These are phyloP conservation scores for Campoplex capitator DNA, from an alignment of 2,888 invertebrate species.

Conservation along the genomic window DNA sequence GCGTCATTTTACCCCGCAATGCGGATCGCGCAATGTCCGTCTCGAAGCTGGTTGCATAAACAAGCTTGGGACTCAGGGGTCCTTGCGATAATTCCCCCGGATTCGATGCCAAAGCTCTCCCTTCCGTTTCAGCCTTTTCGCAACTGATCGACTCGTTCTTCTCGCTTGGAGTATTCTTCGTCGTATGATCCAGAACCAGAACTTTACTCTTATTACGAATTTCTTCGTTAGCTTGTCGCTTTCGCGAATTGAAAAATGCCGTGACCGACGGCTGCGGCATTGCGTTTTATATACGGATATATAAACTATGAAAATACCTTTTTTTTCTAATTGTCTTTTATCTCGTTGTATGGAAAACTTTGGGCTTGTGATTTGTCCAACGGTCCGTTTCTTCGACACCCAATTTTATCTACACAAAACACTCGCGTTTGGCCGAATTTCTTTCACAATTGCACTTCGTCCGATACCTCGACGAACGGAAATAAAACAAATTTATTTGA, in stretches of 20 bases:
- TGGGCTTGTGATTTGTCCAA: slow-evolving; percentile 8
- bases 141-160: slow-evolving; percentile 61
- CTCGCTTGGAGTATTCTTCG: slow-evolving; percentile 73
- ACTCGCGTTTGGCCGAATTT: slow-evolving; percentile 8
- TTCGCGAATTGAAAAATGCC: slow-evolving; percentile 91
- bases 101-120: slow-evolving; percentile 56
- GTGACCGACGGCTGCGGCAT: slow-evolving; percentile 93
- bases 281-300: slow-evolving; percentile 70
- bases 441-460: slow-evolving; percentile 1
- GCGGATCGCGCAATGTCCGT: slow-evolving; percentile 74
- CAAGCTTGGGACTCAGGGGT: slow-evolving; percentile 71
- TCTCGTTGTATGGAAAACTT: slow-evolving; percentile 31
- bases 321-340: slow-evolving; percentile 24
- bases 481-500: background rate
- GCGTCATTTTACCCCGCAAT: slow-evolving; percentile 65
- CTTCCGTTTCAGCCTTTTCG: slow-evolving; percentile 58
- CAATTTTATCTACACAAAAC: background rate
- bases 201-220: slow-evolving; percentile 83
- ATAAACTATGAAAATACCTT: slow-evolving; percentile 48
- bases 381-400: background rate
- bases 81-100: slow-evolving; percentile 61
- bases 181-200: slow-evolving; percentile 85
- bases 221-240: slow-evolving; percentile 91
- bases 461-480: background rate
- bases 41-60: slow-evolving; percentile 51